A percentile compares a stretch with the other conserved stretches of the same genome.
phyloP scores from a whole-genome alignment of 2,888 invertebrate genomes.

The Tenthredo mesomela region DNA sequence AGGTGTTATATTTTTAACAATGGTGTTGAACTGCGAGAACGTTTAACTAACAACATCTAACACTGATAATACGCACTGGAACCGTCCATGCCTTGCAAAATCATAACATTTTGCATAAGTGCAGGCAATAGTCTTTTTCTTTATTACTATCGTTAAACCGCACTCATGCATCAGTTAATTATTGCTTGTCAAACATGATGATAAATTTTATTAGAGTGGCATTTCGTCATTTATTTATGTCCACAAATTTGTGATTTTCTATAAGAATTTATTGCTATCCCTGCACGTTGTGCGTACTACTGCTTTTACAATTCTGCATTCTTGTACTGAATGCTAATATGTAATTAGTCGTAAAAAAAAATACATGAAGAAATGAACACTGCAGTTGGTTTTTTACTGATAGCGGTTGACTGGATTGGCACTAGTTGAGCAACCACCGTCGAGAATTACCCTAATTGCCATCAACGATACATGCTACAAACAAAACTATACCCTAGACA shows the following conservation, averaged over 20 bases:
- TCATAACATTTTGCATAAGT: not conserved
- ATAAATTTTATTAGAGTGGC: not conserved
- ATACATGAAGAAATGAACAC: not conserved
- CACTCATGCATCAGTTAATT: not conserved
- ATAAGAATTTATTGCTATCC: not conserved
- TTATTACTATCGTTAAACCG: not conserved
- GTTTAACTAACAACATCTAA: not conserved
- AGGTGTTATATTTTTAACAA: constrained; percentile 5
- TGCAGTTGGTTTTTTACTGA: not conserved
- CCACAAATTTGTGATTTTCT: no score
- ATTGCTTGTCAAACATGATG: not conserved
- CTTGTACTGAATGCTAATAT: not conserved
- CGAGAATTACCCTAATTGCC: not conserved
- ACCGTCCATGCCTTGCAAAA: not conserved
- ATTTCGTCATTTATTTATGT: not conserved
- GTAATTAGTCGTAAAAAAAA: not conserved
- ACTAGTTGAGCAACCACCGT: not conserved
- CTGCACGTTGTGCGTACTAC: not conserved
- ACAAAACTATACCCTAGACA: not conserved
- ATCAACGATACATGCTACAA: not conserved
- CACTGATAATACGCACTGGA: not conserved
- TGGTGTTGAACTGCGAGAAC: not conserved
- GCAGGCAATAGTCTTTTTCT: not conserved
- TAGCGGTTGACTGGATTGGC: constrained; percentile 9
- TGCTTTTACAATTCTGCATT: not conserved